Evolutionary conservation across 2,888 invertebrate genomes (phyloP).

Genomic region (Lobophora halterata): DNA sequence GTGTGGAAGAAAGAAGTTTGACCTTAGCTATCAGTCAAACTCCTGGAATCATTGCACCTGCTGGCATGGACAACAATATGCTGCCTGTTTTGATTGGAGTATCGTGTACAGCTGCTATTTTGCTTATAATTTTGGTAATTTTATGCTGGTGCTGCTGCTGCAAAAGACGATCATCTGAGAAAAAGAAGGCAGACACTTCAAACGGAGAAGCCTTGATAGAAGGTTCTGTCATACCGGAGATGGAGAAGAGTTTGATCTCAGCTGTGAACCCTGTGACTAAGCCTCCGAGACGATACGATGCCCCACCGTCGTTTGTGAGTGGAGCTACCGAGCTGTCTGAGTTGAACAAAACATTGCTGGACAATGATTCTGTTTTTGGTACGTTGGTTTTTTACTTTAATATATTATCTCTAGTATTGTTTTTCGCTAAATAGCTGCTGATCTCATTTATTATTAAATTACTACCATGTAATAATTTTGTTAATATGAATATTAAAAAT

Average conservation of each 20-base stretch:
- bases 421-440: too few species aligned
- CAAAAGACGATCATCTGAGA: slow-evolving; percentile 72
- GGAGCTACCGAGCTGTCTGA: slow-evolving; percentile 91
- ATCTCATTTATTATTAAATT: too few species aligned
- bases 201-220: slow-evolving; percentile 87
- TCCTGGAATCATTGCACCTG: slow-evolving; percentile 66
- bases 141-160: slow-evolving; percentile 82
- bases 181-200: slow-evolving; percentile 80
- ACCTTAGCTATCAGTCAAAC: slow-evolving; percentile 78
- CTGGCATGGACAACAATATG: slow-evolving; percentile 79
- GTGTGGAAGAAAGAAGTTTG: slow-evolving; percentile 88
- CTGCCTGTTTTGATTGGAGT: slow-evolving; percentile 78
- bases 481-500: too few species aligned
- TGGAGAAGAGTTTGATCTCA: slow-evolving; percentile 91
- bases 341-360: slow-evolving; percentile 89
- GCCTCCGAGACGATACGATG: slow-evolving; percentile 89
- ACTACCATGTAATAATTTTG: too few species aligned
- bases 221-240: slow-evolving; percentile 89
- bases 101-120: slow-evolving; percentile 67
- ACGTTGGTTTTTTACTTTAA: slow-evolving; percentile 64
- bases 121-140: slow-evolving; percentile 72
- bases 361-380: slow-evolving; percentile 90
- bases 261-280: slow-evolving; percentile 93
- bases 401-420: too few species aligned
- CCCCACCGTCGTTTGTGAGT: slow-evolving; percentile 84